A percentile compares a stretch with the other conserved stretches of the same genome.
Evolutionary conservation across 2,888 invertebrate genomes (phyloP).

Genomic region (Oligia fasciuncula): DNA sequence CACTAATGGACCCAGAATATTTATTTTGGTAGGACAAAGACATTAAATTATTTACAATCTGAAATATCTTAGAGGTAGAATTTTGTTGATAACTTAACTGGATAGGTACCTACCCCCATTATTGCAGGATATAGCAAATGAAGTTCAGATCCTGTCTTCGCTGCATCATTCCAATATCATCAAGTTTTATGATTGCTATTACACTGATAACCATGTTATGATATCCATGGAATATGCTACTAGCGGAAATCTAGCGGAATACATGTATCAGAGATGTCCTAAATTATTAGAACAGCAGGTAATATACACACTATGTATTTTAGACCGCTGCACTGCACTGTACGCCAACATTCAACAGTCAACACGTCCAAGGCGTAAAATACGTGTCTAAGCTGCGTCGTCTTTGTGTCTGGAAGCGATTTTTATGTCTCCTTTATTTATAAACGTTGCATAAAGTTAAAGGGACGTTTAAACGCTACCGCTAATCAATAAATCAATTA

Average conservation of each 20-base stretch:
- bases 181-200: slow-evolving; percentile 92
- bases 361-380: not conserved
- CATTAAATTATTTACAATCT: no score
- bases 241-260: slow-evolving; percentile 93
- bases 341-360: not conserved
- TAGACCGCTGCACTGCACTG: not conserved
- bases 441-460: no score
- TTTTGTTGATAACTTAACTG: not conserved
- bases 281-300: slow-evolving; percentile 91
- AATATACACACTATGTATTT: slow-evolving; percentile 27
- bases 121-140: slow-evolving; percentile 91
- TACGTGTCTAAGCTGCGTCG: not conserved
- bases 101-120: slow-evolving; percentile 4
- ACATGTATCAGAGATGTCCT: slow-evolving; percentile 90
- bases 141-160: slow-evolving; percentile 92
- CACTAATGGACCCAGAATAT: not conserved
- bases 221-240: slow-evolving; percentile 97
- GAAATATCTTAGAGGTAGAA: not conserved
- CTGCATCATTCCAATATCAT: slow-evolving; percentile 94
- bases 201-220: slow-evolving; percentile 90
- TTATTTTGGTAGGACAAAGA: not conserved
- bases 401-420: not conserved
- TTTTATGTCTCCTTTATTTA: no score
- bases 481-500: not conserved
- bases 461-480: not conserved